Conservation (phyloP, 2,113 vertebrate genomes). For the Labrus mixtus region DNA sequence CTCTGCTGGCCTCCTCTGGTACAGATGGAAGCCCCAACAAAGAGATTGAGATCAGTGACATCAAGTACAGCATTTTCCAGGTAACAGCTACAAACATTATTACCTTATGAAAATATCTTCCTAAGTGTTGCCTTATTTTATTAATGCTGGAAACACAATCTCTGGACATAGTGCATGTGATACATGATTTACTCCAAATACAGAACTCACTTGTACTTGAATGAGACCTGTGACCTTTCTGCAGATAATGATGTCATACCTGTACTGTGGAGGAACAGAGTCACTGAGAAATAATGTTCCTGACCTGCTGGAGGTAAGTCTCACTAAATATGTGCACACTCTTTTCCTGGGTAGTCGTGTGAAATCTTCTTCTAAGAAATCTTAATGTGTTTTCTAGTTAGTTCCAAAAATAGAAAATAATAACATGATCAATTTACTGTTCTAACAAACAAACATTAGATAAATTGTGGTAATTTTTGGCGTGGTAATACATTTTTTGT, state of each 20-base stretch:
- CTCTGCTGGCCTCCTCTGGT: constrained; percentile 87
- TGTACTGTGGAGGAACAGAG: constrained; percentile 95
- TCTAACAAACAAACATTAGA: no score
- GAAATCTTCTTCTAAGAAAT: no score
- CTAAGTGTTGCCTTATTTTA: background rate
- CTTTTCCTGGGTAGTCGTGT: background rate
- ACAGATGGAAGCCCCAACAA: constrained; percentile 85
- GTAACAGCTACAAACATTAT: constrained; percentile 70
- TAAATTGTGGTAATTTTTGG: no score
- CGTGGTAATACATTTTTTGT: no score
- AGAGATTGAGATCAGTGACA: constrained; percentile 89
- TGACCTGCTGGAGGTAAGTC: constrained; percentile 92
- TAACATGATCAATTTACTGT: no score
- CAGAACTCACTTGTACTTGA: background rate
- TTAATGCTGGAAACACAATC: background rate
- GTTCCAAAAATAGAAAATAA: no score
- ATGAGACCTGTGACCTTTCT: constrained; percentile 37
- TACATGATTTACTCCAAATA: background rate
- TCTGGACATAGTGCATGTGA: no score
- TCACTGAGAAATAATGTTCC: constrained; percentile 89
- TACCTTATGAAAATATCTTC: background rate
- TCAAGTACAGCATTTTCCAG: constrained; percentile 95
- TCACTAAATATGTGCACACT: background rate
- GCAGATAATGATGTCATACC: constrained; percentile 98
- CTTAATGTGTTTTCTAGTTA: no score